Conservation (phyloP, 2,888 invertebrate genomes). For the Thereva unica region DNA sequence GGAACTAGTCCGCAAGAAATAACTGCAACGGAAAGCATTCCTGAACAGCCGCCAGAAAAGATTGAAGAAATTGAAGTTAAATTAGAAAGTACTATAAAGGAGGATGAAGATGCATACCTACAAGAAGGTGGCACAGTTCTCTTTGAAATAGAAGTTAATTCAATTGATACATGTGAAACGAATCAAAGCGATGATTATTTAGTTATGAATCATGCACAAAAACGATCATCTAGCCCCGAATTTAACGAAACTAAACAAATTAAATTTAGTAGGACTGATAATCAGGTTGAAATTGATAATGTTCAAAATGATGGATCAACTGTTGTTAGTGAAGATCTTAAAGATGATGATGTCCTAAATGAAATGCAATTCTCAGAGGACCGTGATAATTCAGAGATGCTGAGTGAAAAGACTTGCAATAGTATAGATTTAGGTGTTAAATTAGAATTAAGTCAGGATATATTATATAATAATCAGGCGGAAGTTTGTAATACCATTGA, state of each 20-base stretch:
- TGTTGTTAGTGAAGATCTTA: constrained; percentile 16
- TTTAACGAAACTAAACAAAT: constrained; percentile 40
- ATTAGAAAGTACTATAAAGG: not conserved
- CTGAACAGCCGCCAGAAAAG: not conserved
- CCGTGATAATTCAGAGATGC: constrained; percentile 33
- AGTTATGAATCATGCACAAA: constrained; percentile 34
- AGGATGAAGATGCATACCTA: constrained; percentile 9
- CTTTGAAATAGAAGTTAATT: constrained; percentile 40
- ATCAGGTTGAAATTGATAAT: constrained; percentile 19
- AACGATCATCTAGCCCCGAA: constrained; percentile 42
- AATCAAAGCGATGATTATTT: constrained; percentile 1
- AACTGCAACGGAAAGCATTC: not conserved
- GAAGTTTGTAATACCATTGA: constrained; percentile 21
- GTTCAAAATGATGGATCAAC: constrained; percentile 13
- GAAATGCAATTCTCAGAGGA: constrained; percentile 33
- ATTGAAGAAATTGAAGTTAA: not conserved
- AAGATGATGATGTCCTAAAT: constrained; percentile 16
- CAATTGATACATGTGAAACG: constrained; percentile 12
- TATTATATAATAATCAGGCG: constrained; percentile 30
- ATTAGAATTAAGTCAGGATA: constrained; percentile 37
- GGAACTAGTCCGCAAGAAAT: too few species aligned
- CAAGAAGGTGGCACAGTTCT: constrained; percentile 24
- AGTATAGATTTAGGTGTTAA: constrained; percentile 38
- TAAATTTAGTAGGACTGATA: constrained; percentile 38
- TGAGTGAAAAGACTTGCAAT: constrained; percentile 39